Conservation (phyloP, 1,140 invertebrate species). For the Diploscapter pachys region DNA sequence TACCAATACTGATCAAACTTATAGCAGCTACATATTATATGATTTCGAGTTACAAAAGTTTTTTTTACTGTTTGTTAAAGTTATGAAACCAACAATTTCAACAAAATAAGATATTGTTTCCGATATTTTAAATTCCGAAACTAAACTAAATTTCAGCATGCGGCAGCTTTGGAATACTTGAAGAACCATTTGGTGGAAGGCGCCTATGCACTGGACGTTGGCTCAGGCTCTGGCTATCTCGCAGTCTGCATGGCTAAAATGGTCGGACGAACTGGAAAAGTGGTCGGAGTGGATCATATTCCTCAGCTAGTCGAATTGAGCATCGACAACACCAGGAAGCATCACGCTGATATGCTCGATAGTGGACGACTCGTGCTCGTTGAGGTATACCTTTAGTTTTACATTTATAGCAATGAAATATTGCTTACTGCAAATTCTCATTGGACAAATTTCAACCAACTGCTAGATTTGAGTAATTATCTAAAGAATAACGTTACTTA, state of each 20-base stretch:
- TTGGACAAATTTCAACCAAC: neutral
- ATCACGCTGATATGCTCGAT: constrained; percentile 70
- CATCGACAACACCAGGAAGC: constrained; percentile 73
- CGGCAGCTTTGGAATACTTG: constrained; percentile 83
- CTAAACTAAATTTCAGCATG: constrained; percentile 68
- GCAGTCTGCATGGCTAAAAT: constrained; percentile 89
- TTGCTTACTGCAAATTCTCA: neutral
- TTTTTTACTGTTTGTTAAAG: too few species aligned
- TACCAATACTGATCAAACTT: too few species aligned
- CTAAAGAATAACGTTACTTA: too few species aligned
- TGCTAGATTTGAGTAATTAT: too few species aligned
- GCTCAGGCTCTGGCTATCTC: constrained; percentile 89
- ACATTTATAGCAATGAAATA: neutral
- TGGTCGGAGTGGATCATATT: constrained; percentile 89
- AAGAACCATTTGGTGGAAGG: constrained; percentile 76
- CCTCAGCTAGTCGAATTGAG: constrained; percentile 75
- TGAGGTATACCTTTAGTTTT: constrained; percentile 63
- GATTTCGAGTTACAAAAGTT: too few species aligned
- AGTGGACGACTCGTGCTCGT: constrained; percentile 67
- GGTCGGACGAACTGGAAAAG: constrained; percentile 68
- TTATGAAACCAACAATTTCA: too few species aligned
- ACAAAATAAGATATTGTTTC: neutral
- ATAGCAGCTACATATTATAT: too few species aligned
- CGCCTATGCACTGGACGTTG: constrained; percentile 81
- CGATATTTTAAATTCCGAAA: neutral